A percentile compares a stretch with the other conserved stretches of the same genome.
Evolutionary conservation across 1,140 invertebrate genomes (phyloP).

Genomic region (Orussus abietinus): DNA sequence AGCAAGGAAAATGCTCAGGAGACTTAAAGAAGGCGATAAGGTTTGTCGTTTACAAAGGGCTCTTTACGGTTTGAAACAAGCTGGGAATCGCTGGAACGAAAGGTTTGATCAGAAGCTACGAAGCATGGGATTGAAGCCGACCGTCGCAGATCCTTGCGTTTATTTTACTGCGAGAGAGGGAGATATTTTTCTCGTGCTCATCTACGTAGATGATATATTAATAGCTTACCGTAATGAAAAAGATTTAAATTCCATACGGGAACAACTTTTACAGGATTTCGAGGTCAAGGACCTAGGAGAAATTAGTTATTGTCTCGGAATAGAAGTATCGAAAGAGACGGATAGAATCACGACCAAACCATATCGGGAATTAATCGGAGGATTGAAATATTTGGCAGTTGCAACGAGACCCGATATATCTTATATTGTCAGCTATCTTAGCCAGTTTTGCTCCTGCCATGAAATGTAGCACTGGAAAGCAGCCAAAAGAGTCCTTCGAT

Average conservation of each 20-base stretch:
- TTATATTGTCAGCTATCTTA: not conserved
- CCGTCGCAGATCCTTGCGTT: constrained; percentile 22
- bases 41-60: constrained; percentile 7
- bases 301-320: constrained; percentile 15
- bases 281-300: constrained; percentile 17
- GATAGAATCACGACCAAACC: constrained; percentile 2
- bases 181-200: constrained; percentile 6
- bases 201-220: constrained; percentile 1
- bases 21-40: not conserved
- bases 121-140: no score
- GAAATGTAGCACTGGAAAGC: not conserved
- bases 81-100: no score
- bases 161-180: constrained; percentile 19
- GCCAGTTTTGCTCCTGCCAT: constrained; percentile 1
- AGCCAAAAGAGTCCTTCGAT: no score
- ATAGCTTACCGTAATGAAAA: constrained; percentile 4
- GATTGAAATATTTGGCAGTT: not conserved
- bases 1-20: not conserved
- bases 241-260: constrained; percentile 1
- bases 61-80: constrained; percentile 7
- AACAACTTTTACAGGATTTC: constrained; percentile 11
- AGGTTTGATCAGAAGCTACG: no score
- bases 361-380: constrained; percentile 1
- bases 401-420: not conserved
- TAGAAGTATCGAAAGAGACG: constrained; percentile 4